These are phyloP conservation scores for Enoplolaimus lenunculus DNA, from an alignment of 2,888 invertebrate species.

Conservation along the genomic window DNA sequence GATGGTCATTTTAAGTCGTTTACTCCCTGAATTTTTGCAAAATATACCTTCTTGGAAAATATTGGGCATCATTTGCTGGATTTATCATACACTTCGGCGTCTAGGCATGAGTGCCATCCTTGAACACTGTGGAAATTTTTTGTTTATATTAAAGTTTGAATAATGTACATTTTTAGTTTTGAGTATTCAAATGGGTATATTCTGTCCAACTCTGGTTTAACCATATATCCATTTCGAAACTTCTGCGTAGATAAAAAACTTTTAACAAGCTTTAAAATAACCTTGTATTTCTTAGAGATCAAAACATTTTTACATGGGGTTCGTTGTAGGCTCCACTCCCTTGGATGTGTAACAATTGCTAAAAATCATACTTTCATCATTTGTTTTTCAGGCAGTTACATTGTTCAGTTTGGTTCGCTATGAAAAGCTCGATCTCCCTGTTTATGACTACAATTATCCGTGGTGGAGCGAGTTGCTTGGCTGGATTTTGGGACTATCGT, in stretches of 20 bases:
- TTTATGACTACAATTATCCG: slow-evolving; percentile 80
- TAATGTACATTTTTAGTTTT: slow-evolving; percentile 1
- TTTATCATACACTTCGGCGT: too few species aligned
- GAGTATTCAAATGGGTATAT: neutral
- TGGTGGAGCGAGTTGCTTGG: slow-evolving; percentile 91
- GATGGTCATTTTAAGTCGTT: too few species aligned
- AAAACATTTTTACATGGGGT: neutral
- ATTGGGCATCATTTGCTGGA: too few species aligned
- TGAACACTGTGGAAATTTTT: too few species aligned
- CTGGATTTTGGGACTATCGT: slow-evolving; percentile 89
- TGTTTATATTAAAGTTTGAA: too few species aligned
- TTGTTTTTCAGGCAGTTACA: slow-evolving; percentile 65
- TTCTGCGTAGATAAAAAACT: too few species aligned
- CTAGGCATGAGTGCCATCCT: too few species aligned
- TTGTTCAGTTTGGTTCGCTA: slow-evolving; percentile 84
- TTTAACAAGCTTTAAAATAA: too few species aligned
- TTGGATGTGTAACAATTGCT: slow-evolving; percentile 18
- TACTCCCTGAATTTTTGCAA: too few species aligned
- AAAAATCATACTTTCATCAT: slow-evolving; percentile 8
- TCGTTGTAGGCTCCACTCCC: slow-evolving; percentile 1
- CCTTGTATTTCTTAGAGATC: slow-evolving; percentile 12
- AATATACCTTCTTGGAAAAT: too few species aligned
- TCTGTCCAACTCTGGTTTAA: neutral
- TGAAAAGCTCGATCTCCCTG: slow-evolving; percentile 69
- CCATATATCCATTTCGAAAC: too few species aligned